Evolutionary conservation across 2,888 invertebrate species (phyloP).

Genomic region (Opisthograptis luteolata): DNA sequence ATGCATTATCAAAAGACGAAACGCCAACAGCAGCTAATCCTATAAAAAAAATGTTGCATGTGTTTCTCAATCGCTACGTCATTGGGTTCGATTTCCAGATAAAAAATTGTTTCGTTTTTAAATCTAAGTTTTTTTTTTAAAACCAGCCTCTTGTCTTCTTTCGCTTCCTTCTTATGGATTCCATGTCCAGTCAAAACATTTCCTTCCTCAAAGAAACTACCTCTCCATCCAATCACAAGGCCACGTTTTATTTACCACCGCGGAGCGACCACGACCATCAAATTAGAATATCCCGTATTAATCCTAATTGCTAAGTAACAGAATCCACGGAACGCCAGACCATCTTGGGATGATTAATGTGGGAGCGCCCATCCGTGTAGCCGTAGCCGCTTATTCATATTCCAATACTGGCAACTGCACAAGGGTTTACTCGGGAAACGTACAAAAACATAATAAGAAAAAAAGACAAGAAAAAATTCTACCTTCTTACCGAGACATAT

Average conservation of each 20-base stretch:
- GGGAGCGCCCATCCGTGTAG: slow-evolving; percentile 39
- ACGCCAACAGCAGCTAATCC: no score
- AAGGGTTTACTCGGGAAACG: not conserved
- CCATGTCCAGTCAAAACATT: not conserved
- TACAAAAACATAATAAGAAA: no score
- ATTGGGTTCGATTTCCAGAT: no score
- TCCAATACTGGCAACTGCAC: slow-evolving; percentile 27
- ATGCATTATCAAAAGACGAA: no score
- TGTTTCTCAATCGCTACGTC: no score
- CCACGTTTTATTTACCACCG: slow-evolving; percentile 13
- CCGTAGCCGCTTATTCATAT: slow-evolving; percentile 43
- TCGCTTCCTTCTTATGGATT: no score
- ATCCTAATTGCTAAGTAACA: slow-evolving; percentile 38
- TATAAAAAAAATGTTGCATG: no score
- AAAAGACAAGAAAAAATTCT: no score
- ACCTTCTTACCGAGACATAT: no score
- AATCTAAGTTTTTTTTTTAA: no score
- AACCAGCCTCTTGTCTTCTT: not conserved
- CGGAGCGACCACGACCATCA: slow-evolving; percentile 23
- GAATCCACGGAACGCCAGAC: slow-evolving; percentile 29
- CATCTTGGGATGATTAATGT: slow-evolving; percentile 46
- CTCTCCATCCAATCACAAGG: not conserved
- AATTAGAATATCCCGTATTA: slow-evolving; percentile 36
- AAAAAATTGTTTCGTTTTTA: no score
- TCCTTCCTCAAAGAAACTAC: not conserved